phyloP scores from a whole-genome alignment of 2,113 vertebrate species.

The Microcebus ravelobensis region DNA sequence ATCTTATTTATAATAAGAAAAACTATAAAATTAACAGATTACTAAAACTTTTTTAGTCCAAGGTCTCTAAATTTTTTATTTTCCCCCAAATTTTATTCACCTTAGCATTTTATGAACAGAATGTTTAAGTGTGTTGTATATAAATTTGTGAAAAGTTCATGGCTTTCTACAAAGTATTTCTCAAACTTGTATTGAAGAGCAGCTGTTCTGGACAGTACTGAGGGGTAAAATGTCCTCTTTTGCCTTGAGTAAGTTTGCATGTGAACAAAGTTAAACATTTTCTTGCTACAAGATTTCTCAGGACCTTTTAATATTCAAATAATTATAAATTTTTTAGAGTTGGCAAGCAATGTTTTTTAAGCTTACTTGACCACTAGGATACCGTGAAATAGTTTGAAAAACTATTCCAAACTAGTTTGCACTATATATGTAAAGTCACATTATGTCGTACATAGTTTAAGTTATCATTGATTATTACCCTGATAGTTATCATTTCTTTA shows the following conservation, averaged over 20 bases:
- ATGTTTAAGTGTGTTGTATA: neutral
- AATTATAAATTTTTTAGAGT: neutral
- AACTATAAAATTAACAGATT: neutral
- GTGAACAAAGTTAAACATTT: conserved; percentile 9
- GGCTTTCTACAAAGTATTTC: neutral
- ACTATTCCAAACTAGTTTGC: neutral
- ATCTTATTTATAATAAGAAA: neutral
- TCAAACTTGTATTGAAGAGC: neutral
- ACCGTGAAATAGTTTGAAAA: neutral
- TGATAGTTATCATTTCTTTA: neutral
- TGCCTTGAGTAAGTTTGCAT: neutral
- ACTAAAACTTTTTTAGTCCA: neutral
- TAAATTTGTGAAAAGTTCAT: neutral
- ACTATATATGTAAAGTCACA: neutral
- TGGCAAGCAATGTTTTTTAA: neutral
- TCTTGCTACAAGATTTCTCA: neutral
- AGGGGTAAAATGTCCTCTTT: neutral
- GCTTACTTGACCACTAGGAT: neutral
- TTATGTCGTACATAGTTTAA: neutral
- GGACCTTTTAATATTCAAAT: neutral
- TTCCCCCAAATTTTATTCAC: neutral
- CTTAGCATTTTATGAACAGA: neutral
- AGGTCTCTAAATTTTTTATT: neutral
- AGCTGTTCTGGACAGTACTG: neutral
- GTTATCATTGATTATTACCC: neutral